Evolutionary conservation across 53 echinoderm and acorn worm genomes (phyloP), one percentile per base, ranked within the genome.

Genomic region (Temnopleurus reevesii): DNA sequence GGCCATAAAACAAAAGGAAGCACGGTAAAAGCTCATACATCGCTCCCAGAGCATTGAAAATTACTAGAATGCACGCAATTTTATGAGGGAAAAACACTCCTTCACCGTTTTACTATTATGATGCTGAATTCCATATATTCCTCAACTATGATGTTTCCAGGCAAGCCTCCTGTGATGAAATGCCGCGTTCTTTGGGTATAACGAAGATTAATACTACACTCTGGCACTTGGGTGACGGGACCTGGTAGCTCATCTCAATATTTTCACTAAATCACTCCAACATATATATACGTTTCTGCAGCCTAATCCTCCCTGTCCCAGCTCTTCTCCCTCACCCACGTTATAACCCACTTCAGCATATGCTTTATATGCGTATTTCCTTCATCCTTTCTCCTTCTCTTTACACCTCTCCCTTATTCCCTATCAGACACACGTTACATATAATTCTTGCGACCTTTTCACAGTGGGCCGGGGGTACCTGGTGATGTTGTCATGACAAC

Each of bases 401-500:
- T 21, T 38, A 19, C 7, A 35, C 2, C 41, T 38, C 71, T 71
- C 71, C 18, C 21, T 71, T 71, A 71, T 71, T 38, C 41, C 38
- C 41, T 41, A 71, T 71, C 41, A 71, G 41, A 71, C 71, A 36
- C 38, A 71, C 41, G 71, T 71, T 71, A 71, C 71, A 71, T 71
- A 23, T 71, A 71, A 71, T 71, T 19, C 71, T 18, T 71, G 43
- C 43, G 43, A 71, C 71, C 38, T 71, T 58, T 71, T 71, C 43
- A 38, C n/a, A 71, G 71, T 49, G 53, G 80, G 51, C 80, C 80
- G 47, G 53, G 10, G 80, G 80, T 80, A 49, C 53, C 80, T 80
- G 80, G 47, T 30, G 45, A 28, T 53, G 80, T 80, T 12, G 80
- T 15, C 80, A 80, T 80, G 80, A 53, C 80, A 80, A 80, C 80